Evolutionary conservation across 2,888 invertebrate genomes (phyloP).

Genomic region (Eustalomyia histrio): DNA sequence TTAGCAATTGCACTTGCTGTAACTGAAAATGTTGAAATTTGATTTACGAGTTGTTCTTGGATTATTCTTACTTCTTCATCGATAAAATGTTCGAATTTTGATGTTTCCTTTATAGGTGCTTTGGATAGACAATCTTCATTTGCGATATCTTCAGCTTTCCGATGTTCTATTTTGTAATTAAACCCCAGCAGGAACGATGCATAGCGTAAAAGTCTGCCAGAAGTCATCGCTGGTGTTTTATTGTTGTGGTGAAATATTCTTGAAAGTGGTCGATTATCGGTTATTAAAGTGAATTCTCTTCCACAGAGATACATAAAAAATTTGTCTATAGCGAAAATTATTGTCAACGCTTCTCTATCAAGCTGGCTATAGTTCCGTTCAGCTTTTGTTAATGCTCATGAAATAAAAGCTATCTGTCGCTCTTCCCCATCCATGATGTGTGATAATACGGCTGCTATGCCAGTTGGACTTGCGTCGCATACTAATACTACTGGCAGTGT

Average conservation of each 20-base stretch:
- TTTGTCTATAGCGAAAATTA: slow-evolving; percentile 20
- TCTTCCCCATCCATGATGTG: neutral
- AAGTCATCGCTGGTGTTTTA: slow-evolving; percentile 56
- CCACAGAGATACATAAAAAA: slow-evolving; percentile 31
- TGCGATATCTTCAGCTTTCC: slow-evolving; percentile 25
- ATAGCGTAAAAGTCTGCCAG: slow-evolving; percentile 45
- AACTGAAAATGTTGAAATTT: slow-evolving; percentile 46
- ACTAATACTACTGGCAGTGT: slow-evolving; percentile 5
- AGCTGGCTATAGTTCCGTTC: slow-evolving; percentile 20
- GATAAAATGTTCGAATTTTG: slow-evolving; percentile 17
- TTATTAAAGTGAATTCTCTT: slow-evolving; percentile 30
- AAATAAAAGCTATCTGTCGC: slow-evolving; percentile 10
- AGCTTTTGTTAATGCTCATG: slow-evolving; percentile 11
- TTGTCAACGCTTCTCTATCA: slow-evolving; percentile 15
- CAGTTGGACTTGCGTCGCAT: slow-evolving; percentile 39
- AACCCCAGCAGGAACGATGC: slow-evolving; percentile 51
- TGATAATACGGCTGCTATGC: slow-evolving; percentile 20
- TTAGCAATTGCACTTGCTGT: slow-evolving; percentile 34
- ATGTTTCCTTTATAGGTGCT: slow-evolving; percentile 21
- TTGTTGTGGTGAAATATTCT: slow-evolving; percentile 50
- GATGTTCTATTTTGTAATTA: slow-evolving; percentile 47
- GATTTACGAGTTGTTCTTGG: slow-evolving; percentile 37
- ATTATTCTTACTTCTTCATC: slow-evolving; percentile 15
- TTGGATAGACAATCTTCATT: slow-evolving; percentile 60
- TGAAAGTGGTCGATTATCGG: slow-evolving; percentile 53